Conservation (phyloP, 2,888 invertebrate species). For the Venusia cambrica region DNA sequence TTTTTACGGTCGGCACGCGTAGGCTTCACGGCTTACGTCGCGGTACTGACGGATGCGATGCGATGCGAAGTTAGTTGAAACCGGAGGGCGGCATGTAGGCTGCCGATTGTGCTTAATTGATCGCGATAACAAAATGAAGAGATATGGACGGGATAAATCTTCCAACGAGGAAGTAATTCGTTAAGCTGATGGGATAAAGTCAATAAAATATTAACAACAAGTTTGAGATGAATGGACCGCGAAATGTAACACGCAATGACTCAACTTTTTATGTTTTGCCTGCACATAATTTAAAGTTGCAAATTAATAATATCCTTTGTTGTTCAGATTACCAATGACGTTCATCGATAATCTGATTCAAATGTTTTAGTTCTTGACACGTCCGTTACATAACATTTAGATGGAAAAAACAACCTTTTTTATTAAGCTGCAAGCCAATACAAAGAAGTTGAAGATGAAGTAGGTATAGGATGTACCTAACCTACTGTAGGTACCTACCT, state of each 20-base stretch:
- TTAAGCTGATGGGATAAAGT: constrained; percentile 22
- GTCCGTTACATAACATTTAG: constrained; percentile 7
- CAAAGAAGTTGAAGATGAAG: too few relatives aligned
- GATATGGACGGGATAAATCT: constrained; percentile 32
- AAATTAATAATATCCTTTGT: background rate
- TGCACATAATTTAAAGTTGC: constrained; percentile 4
- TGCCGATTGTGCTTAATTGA: constrained; percentile 66
- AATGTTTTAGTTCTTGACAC: constrained; percentile 17
- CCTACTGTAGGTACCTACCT: too few relatives aligned
- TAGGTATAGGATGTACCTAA: too few relatives aligned
- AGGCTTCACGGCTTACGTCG: constrained; percentile 71
- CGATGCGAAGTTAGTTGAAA: too few relatives aligned
- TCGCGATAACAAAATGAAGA: constrained; percentile 52
- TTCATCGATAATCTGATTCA: constrained; percentile 10
- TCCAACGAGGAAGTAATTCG: constrained; percentile 30
- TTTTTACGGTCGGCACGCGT: constrained; percentile 29
- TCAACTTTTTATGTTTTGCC: too few relatives aligned
- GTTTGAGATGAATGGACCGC: too few relatives aligned
- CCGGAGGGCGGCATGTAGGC: constrained; percentile 50
- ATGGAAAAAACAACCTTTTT: too few relatives aligned
- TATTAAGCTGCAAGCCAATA: too few relatives aligned
- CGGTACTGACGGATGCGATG: constrained; percentile 64
- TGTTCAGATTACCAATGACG: constrained; percentile 20
- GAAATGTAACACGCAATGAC: too few relatives aligned
- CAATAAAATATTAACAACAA: too few relatives aligned